Percentiles rank a stretch among this genome's conserved stretches.
Evolutionary conservation across 2,797 vertebrate genomes (phyloP).

Genomic region (Aplochiton taeniatus): DNA sequence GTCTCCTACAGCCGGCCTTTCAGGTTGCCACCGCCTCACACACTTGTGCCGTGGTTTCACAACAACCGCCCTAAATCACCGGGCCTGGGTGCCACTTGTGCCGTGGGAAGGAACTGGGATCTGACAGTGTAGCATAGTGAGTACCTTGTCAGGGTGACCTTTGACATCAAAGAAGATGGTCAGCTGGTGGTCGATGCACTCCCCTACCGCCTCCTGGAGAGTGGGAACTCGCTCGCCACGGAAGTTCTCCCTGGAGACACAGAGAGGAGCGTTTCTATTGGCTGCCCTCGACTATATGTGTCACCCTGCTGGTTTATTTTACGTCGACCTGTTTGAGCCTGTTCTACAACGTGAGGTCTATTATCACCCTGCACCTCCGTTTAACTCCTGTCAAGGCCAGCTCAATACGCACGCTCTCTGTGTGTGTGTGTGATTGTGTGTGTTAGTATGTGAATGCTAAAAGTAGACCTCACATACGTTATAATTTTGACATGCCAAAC

Average conservation of each 20-base stretch:
- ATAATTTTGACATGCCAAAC: too few species aligned
- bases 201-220: slow-evolving; percentile 86
- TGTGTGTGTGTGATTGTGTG: too few species aligned
- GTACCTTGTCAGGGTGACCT: slow-evolving; percentile 87
- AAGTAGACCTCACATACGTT: too few species aligned
- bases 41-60: not conserved
- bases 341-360: too few species aligned
- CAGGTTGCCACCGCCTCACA: not conserved
- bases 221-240: slow-evolving; percentile 85
- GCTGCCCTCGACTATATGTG: too few species aligned
- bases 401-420: too few species aligned
- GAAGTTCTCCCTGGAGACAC: slow-evolving; percentile 75
- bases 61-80: not conserved
- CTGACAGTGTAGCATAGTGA: not conserved
- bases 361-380: too few species aligned
- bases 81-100: not conserved
- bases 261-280: not conserved
- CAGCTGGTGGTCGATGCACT: slow-evolving; percentile 82
- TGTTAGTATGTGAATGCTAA: too few species aligned
- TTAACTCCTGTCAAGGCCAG: too few species aligned
- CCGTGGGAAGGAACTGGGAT: not conserved
- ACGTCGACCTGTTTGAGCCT: too few species aligned
- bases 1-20: slow-evolving; percentile 12
- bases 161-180: slow-evolving; percentile 92
- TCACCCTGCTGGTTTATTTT: too few species aligned